Percentiles rank a stretch among this genome's conserved stretches.
These are phyloP conservation scores for Drosophila bipectinata DNA, from an alignment of 1,140 invertebrate genomes.

Conservation along the genomic window DNA sequence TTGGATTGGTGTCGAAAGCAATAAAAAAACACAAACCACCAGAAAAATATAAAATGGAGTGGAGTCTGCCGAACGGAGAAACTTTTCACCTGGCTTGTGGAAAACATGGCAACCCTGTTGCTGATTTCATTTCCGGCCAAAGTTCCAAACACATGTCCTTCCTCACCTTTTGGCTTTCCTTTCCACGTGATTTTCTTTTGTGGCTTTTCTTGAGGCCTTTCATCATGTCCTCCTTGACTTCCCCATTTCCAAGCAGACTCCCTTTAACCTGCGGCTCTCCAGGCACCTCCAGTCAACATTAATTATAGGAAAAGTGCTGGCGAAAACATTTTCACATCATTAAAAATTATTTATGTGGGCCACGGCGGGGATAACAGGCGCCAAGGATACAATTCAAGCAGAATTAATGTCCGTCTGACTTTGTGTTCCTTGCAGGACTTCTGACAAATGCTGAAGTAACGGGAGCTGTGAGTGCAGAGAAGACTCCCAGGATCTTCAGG, in stretches of 20 bases:
- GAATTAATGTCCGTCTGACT: slow-evolving; percentile 44
- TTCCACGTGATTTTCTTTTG: slow-evolving; percentile 40
- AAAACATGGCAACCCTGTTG: not conserved
- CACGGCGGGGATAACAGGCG: slow-evolving; percentile 39
- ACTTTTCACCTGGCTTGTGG: not conserved
- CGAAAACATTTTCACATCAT: slow-evolving; percentile 59
- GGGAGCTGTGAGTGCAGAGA: slow-evolving; percentile 10
- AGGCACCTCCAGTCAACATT: slow-evolving; percentile 32
- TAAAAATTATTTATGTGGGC: slow-evolving; percentile 66
- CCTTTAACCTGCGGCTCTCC: slow-evolving; percentile 6
- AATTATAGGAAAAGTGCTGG: slow-evolving; percentile 50
- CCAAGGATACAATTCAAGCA: slow-evolving; percentile 46
- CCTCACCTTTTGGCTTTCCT: slow-evolving; percentile 16
- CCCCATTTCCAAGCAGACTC: not conserved
- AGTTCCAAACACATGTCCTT: slow-evolving; percentile 27
- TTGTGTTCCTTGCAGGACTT: not conserved
- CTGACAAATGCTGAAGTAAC: slow-evolving; percentile 1
- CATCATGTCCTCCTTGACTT: not conserved
- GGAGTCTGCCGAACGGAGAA: not conserved
- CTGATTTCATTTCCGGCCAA: slow-evolving; percentile 31
- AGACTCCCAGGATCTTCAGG: slow-evolving; percentile 5
- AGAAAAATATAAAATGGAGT: slow-evolving; percentile 3
- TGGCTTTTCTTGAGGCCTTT: slow-evolving; percentile 18
- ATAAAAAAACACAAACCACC: slow-evolving; percentile 16
- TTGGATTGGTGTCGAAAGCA: slow-evolving; percentile 34